Conservation (phyloP, 2,113 vertebrate species). For the Myxocyprinus asiaticus region DNA sequence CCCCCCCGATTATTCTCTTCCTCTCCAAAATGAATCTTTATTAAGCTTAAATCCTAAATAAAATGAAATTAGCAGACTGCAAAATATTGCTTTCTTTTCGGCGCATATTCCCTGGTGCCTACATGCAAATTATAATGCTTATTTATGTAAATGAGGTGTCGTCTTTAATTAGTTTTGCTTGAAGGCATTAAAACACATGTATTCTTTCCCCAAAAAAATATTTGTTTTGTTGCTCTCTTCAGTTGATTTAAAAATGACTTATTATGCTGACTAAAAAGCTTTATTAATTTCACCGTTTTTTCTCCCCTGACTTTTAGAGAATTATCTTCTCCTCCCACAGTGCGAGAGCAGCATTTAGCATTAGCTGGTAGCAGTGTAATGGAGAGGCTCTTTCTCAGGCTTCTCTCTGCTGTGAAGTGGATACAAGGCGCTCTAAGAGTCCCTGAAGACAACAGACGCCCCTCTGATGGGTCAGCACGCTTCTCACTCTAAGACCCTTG, state of each 20-base stretch:
- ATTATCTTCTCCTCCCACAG: slow-evolving; percentile 75
- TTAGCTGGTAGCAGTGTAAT: slow-evolving; percentile 67
- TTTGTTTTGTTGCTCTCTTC: slow-evolving; percentile 83
- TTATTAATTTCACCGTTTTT: slow-evolving; percentile 74
- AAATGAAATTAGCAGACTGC: slow-evolving; percentile 85
- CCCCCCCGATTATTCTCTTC: slow-evolving; percentile 78
- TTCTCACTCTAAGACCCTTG: neutral
- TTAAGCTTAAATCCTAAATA: slow-evolving; percentile 83
- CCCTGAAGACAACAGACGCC: slow-evolving; percentile 59
- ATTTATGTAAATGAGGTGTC: slow-evolving; percentile 86
- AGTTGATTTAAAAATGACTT: slow-evolving; percentile 81
- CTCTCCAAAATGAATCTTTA: slow-evolving; percentile 82
- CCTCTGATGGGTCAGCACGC: slow-evolving; percentile 29
- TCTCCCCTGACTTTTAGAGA: slow-evolving; percentile 57
- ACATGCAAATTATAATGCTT: slow-evolving; percentile 86
- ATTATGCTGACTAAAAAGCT: slow-evolving; percentile 79
- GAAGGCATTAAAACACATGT: slow-evolving; percentile 86
- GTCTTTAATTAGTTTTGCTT: slow-evolving; percentile 86
- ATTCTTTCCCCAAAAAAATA: slow-evolving; percentile 82
- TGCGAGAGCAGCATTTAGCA: slow-evolving; percentile 37
- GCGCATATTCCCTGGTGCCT: slow-evolving; percentile 78
- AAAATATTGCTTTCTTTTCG: slow-evolving; percentile 84
- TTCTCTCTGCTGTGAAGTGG: slow-evolving; percentile 23
- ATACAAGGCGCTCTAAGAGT: slow-evolving; percentile 61
- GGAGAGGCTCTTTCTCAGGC: slow-evolving; percentile 69